Base-by-base conservation (phyloP, 2,888 invertebrate genomes). In the Timandra comae region DNA sequence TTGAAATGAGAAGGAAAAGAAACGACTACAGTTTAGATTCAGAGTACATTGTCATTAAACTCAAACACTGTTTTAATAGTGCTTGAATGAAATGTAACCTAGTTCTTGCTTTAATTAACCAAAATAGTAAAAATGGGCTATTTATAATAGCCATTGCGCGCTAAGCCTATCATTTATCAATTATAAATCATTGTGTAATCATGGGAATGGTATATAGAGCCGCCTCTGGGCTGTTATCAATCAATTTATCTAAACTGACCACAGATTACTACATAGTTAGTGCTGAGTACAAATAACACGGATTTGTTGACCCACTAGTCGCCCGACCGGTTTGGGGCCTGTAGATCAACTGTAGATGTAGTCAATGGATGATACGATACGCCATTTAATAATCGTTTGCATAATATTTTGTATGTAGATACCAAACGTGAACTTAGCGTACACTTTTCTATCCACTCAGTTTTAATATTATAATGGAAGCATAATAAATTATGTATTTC, bases 161-260 rank as follows among this genome's bases (percentile, higher is more conserved):
- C 28, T 36, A 38, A 38, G 35, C 39, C 47, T 46, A 51, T 51
- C 49, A 53, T 57, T 53, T 57, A 56, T 63, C 52, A 35, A 52
- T 38, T 52, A 66, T 62, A 63, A 71, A 65, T 67, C 54, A 65
- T 68, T 61, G 47, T 41, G 60, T 56, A 66, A 70, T 68, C 64
- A 56, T 41, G 46, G 46, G 46, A 53, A 56, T 63, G 35, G 41
- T 60, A 58, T 65, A 54, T 60, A 55, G 61, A 68, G 67, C 65
- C 58, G 58, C 67, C 65, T 66, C 61, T 60, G 56, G 61, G 63
- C 65, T 61, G 59, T 77, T 80, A 80, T 81, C 81, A 73, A 75
- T 79, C 79, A 79, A 79, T 80, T 80, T 73, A 81, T 80, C 80
- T 76, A 65, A 59, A 60, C 62, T 28, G 24, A 32, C 27, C 43